Evolutionary conservation across 2,797 vertebrate species (phyloP).

Genomic region (Platyrinchus mystaceus): DNA sequence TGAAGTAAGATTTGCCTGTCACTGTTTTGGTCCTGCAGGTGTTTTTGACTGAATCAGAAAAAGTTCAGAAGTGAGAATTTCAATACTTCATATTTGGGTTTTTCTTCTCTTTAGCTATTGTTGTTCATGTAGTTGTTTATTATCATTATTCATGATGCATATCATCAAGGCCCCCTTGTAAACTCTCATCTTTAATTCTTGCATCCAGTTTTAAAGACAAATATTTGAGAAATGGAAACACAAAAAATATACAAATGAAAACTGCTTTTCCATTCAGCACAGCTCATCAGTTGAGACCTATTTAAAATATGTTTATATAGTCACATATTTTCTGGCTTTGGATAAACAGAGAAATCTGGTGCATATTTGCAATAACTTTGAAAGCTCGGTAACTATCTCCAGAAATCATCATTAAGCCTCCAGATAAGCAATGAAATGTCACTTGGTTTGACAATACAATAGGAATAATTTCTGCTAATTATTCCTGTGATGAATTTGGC

Average conservation of each 20-base stretch:
- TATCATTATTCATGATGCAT: neutral
- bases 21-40: neutral
- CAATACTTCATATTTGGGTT: neutral
- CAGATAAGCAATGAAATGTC: conserved; percentile 12
- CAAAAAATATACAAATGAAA: neutral
- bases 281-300: neutral
- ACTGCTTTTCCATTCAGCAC: neutral
- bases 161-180: neutral
- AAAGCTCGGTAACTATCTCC: conserved; percentile 21
- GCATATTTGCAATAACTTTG: conserved; percentile 9
- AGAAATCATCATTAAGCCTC: conserved; percentile 21
- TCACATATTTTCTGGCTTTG: neutral
- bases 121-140: neutral
- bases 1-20: neutral
- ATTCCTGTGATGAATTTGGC: conserved; percentile 22
- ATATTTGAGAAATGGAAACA: neutral
- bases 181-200: neutral
- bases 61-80: neutral
- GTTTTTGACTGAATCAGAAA: neutral
- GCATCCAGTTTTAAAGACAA: neutral
- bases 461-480: conserved; percentile 44
- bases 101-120: neutral
- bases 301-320: neutral
- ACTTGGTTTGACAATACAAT: neutral
- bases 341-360: conserved; percentile 10